Base-by-base conservation (phyloP, 2,888 invertebrate species). In the Trichogramma dendrolimi region DNA sequence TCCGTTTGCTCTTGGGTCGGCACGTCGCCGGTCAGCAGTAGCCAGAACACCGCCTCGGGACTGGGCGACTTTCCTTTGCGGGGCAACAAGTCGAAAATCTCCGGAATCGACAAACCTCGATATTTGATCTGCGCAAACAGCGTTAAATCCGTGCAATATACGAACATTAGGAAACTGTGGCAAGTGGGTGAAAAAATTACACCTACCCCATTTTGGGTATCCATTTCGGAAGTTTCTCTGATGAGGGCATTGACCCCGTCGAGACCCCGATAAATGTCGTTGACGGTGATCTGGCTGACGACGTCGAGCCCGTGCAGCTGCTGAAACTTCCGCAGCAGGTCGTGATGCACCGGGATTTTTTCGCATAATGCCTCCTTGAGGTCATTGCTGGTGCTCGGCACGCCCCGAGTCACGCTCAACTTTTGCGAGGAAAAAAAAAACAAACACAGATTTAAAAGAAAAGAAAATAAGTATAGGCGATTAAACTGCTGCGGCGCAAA, bases 41-140 rank as follows among this genome's bases (percentile, higher is more conserved):
- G 62, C 76, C 76, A 76, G 60, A 76, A 76, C 4, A 76, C 70
- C 5, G 76, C 71, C 62, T 76, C 76, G 2, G 73, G 71, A 44
- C 70, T 72, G n/a, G 76, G 76, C 10, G 71, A 72, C n/a, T 67
- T 70, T 59, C 74, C 74, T 11, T 68, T 69, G 4, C 70, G 71
- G 4, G 76, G 75, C 44, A 76, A 58, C 0, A 76, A 67, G 8
- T 62, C 63, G 7, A 74, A 63, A 6, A 75, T 67, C 67, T 76
- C 75, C 55, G 75, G 72, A 62, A 76, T 71, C 0, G 75, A 70
- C n/a, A 76, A 49, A 7, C 76, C 76, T 58, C 76, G 69, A 61
- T 72, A 76, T 10, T 67, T 68, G 6, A 75, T 66, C 75, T 74
- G 59, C 48, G 27, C 48, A 11, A 14, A 48, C 14, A 48, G 48